Conservation (phyloP, 2,113 vertebrate genomes). For the Callithrix jacchus region DNA sequence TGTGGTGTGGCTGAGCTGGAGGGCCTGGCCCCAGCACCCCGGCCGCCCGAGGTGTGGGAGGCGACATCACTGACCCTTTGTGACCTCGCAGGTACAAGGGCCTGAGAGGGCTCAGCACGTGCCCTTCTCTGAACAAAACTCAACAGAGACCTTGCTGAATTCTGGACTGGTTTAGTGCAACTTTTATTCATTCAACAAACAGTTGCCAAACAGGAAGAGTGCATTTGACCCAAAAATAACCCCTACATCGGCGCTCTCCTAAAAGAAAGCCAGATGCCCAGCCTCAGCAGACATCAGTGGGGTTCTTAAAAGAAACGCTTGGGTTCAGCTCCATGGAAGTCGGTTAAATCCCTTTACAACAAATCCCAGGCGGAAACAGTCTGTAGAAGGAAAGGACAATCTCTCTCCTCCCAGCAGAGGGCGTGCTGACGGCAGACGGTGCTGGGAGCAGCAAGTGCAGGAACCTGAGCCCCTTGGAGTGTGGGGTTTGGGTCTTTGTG, state of each 20-base stretch:
- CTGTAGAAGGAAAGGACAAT: neutral
- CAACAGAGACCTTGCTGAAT: accelerated
- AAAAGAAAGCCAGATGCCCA: accelerated
- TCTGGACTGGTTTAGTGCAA: accelerated
- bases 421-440: neutral
- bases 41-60: neutral
- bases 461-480: neutral
- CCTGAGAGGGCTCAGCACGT: accelerated
- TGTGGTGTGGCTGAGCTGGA: neutral
- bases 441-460: no score
- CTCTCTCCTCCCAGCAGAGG: constrained; percentile 10
- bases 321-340: accelerated
- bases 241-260: accelerated
- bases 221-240: accelerated
- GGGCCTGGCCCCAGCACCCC: neutral
- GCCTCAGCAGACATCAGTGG: accelerated
- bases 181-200: neutral
- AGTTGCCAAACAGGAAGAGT: accelerated
- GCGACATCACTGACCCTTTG: accelerated
- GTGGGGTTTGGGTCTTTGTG: no score
- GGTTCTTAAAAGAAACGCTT: neutral
- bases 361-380: neutral
- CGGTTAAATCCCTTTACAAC: accelerated
- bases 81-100: accelerated
- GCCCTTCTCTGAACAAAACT: accelerated